Conservation (phyloP, 1,140 invertebrate species). For the Apis florea region DNA sequence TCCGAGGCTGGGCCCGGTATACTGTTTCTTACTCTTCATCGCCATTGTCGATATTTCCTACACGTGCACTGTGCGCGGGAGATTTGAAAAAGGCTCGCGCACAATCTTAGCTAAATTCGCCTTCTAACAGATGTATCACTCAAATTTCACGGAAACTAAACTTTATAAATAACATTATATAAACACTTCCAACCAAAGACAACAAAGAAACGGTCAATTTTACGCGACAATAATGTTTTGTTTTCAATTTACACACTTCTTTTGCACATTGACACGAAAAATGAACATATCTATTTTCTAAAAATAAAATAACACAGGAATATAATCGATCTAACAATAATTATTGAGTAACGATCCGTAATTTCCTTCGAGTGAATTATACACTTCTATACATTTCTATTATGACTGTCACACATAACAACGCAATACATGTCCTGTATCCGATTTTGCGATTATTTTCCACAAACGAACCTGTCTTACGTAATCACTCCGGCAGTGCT, state of each 20-base stretch:
- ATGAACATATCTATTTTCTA: neutral
- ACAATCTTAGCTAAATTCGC: neutral
- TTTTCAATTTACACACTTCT: neutral
- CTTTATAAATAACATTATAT: constrained; percentile 7
- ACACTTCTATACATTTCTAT: neutral
- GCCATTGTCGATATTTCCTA: constrained; percentile 67
- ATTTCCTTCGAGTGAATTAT: neutral
- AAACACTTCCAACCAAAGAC: neutral
- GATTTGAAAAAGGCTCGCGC: constrained; percentile 9
- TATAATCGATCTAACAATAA: neutral
- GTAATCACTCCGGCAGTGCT: constrained; percentile 41
- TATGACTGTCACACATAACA: neutral
- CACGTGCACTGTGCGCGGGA: constrained; percentile 38
- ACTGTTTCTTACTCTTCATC: constrained; percentile 77
- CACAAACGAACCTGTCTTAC: constrained; percentile 32
- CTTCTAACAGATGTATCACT: neutral
- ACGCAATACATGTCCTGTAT: neutral
- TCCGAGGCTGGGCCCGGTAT: constrained; percentile 63
- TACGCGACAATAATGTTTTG: neutral
- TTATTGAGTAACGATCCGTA: neutral
- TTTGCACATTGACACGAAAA: neutral
- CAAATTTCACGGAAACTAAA: neutral
- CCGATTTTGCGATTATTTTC: constrained; percentile 20
- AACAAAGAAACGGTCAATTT: neutral
- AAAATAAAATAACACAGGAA: neutral